Percentiles rank a stretch among this genome's conserved stretches.
phyloP scores from a whole-genome alignment of 1,140 invertebrate genomes.

The Orius laevigatus region DNA sequence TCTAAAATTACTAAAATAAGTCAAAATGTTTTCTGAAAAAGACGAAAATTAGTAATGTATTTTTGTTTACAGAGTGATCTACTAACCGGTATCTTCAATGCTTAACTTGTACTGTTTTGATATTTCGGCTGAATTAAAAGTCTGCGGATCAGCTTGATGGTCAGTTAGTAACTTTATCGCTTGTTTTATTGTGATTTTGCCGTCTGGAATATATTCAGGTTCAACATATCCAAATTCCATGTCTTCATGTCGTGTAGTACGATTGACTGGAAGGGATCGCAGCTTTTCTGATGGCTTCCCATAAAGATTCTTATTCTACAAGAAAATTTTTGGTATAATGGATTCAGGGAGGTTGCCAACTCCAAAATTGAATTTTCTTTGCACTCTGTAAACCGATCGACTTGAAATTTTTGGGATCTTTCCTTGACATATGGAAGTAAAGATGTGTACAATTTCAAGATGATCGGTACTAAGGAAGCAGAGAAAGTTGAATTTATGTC shows the following conservation, averaged over 20 bases:
- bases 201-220: slow-evolving; percentile 23
- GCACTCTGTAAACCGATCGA: too few relatives aligned
- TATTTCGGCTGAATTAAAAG: slow-evolving; percentile 19
- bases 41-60: neutral
- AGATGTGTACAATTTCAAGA: too few relatives aligned
- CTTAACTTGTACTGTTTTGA: slow-evolving; percentile 25
- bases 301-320: neutral
- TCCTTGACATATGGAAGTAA: too few relatives aligned
- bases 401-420: too few relatives aligned
- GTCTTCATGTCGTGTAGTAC: neutral
- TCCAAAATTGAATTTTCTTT: too few relatives aligned
- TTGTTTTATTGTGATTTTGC: slow-evolving; percentile 24
- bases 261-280: neutral
- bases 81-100: slow-evolving; percentile 14
- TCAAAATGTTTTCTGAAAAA: slow-evolving; percentile 12
- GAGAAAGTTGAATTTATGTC: too few relatives aligned
- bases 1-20: slow-evolving; percentile 4
- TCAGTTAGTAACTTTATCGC: slow-evolving; percentile 23
- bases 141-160: slow-evolving; percentile 22
- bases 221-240: slow-evolving; percentile 24
- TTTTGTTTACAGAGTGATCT: too few relatives aligned
- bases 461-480: too few relatives aligned
- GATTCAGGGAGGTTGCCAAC: too few relatives aligned
- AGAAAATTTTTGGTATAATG: too few relatives aligned
- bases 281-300: slow-evolving; percentile 9